A percentile compares a stretch with the other conserved stretches of the same genome.
phyloP scores from a whole-genome alignment of 2,113 vertebrate species.

The Melanerpes aurifrons region DNA sequence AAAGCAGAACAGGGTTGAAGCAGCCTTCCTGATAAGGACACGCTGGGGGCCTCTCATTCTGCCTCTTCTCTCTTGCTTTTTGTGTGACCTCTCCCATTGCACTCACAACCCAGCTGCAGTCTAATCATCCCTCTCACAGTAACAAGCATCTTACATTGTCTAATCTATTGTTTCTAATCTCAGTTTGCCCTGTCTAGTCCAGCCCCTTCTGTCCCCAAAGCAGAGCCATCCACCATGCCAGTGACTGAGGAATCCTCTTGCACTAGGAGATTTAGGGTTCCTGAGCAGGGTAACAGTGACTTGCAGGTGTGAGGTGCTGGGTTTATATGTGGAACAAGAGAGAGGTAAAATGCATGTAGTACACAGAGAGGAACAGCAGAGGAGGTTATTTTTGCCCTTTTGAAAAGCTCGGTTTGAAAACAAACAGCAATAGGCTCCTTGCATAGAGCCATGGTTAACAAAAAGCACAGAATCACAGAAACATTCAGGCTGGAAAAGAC shows the following conservation, averaged over 20 bases:
- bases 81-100: background rate
- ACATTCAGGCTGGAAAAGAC: too few relatives aligned
- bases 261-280: background rate
- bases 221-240: background rate
- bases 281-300: background rate
- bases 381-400: background rate
- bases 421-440: background rate
- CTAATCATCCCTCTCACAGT: conserved; percentile 1
- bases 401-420: background rate
- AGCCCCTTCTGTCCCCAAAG: background rate
- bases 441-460: background rate
- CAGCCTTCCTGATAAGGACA: conserved; percentile 43
- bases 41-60: background rate
- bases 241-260: background rate
- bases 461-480: background rate
- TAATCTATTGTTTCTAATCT: conserved; percentile 36
- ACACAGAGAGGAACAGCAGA: background rate
- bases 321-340: background rate
- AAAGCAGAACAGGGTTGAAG: conserved; percentile 48
- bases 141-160: conserved; percentile 12
- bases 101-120: background rate
- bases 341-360: background rate
- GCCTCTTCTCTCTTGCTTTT: conserved; percentile 9
- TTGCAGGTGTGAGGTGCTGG: background rate
- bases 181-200: background rate